A percentile compares a stretch with the other conserved stretches of the same genome.
Evolutionary conservation across 2,888 invertebrate genomes (phyloP).

Genomic region (Colletes collaris): DNA sequence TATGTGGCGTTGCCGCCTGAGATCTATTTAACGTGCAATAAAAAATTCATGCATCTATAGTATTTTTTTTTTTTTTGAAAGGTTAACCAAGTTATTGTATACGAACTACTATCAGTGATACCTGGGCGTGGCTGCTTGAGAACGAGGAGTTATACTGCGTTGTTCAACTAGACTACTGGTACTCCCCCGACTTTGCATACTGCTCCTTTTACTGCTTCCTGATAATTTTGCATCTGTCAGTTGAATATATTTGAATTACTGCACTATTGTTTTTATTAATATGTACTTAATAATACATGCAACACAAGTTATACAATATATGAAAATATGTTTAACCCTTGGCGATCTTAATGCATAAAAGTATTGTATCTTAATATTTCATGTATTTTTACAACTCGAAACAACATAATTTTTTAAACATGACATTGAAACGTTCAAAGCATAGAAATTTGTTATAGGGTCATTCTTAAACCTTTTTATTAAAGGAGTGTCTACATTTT

Average conservation of each 20-base stretch:
- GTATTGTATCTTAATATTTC: too few species aligned
- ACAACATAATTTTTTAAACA: too few species aligned
- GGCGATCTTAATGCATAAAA: too few species aligned
- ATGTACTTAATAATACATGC: not conserved
- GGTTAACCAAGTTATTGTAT: not conserved
- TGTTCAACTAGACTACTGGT: constrained; percentile 93
- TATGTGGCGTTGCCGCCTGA: constrained; percentile 97
- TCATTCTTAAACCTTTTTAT: too few species aligned
- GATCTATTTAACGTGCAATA: constrained; percentile 84
- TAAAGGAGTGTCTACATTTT: not conserved
- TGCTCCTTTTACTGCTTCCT: constrained; percentile 94
- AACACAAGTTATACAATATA: not conserved
- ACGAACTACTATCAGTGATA: constrained; percentile 71
- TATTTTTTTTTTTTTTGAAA: not conserved
- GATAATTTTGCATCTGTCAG: constrained; percentile 88
- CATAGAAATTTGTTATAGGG: too few species aligned
- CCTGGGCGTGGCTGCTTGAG: constrained; percentile 96
- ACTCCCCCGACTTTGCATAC: constrained; percentile 95
- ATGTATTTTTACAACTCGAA: too few species aligned
- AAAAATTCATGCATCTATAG: constrained; percentile 6
- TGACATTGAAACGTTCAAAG: too few species aligned
- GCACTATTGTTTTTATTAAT: constrained; percentile 32
- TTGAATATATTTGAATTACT: constrained; percentile 70
- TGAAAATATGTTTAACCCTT: too few species aligned
- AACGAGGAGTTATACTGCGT: constrained; percentile 93